phyloP scores from a whole-genome alignment of 2,113 vertebrate genomes.

The Piprites chloris region DNA sequence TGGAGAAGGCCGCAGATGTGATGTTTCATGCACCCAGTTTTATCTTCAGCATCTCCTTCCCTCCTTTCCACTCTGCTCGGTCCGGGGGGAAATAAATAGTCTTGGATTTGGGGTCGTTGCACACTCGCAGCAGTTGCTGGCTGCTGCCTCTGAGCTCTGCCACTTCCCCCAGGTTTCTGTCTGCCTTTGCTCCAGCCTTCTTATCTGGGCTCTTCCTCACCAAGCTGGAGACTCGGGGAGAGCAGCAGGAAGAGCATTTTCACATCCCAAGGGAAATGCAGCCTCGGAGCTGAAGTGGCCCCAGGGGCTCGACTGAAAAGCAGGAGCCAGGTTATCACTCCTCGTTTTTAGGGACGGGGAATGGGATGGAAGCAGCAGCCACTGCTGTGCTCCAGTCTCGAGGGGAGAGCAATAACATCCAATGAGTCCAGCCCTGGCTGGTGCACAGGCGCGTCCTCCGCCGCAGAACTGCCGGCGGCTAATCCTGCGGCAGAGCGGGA shows the following conservation, averaged over 20 bases:
- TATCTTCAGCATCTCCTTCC: neutral
- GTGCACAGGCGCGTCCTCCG: neutral
- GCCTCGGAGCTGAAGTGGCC: neutral
- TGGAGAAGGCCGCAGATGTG: neutral
- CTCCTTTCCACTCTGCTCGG: neutral
- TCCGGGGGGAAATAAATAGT: neutral
- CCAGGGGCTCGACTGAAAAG: neutral
- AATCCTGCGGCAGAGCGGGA: neutral
- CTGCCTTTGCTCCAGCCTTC: neutral
- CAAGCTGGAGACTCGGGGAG: fast-evolving
- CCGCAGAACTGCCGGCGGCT: neutral
- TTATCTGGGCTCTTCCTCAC: neutral
- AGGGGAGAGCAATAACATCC: neutral
- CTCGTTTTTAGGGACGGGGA: neutral
- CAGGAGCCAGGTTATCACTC: neutral
- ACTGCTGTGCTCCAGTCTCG: neutral
- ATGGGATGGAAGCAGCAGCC: neutral
- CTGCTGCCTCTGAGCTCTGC: neutral
- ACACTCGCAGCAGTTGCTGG: neutral
- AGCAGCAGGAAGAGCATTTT: neutral
- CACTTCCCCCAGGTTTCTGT: neutral
- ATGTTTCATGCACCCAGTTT: neutral
- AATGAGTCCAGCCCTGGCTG: neutral
- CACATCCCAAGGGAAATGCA: neutral
- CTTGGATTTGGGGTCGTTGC: neutral